Evolutionary conservation across 2,113 vertebrate species (phyloP).

Genomic region (Takifugu bimaculatus): DNA sequence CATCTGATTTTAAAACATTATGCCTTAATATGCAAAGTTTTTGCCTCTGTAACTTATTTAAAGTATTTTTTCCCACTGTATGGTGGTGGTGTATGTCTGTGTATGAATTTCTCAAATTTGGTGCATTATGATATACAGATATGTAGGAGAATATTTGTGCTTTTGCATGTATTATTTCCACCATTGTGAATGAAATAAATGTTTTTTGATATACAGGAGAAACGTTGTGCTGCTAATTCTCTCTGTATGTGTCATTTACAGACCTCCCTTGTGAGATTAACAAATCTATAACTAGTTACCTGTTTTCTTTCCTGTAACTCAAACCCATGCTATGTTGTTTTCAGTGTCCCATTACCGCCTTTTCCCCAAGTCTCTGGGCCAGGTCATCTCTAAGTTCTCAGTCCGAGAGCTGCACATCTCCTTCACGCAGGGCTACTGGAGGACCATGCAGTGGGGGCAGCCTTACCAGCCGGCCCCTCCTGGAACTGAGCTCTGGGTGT

Average conservation of each 20-base stretch:
- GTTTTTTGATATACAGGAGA: too few species aligned
- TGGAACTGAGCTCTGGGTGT: slow-evolving; percentile 86
- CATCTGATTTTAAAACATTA: background rate
- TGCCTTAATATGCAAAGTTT: background rate
- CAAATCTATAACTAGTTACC: background rate
- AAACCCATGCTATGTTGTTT: background rate
- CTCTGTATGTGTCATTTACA: too few species aligned
- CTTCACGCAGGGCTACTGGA: slow-evolving; percentile 89
- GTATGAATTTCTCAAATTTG: too few species aligned
- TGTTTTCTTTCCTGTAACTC: background rate
- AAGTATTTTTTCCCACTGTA: too few species aligned
- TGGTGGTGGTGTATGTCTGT: too few species aligned
- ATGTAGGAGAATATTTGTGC: too few species aligned
- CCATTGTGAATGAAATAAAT: too few species aligned
- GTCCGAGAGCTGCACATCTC: slow-evolving; percentile 88
- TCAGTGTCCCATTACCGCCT: slow-evolving; percentile 92
- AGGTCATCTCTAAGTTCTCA: slow-evolving; percentile 89
- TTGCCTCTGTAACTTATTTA: too few species aligned
- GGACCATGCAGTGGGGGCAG: slow-evolving; percentile 90
- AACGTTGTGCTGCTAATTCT: too few species aligned
- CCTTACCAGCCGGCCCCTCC: slow-evolving; percentile 87
- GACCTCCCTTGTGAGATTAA: too few species aligned
- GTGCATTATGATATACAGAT: too few species aligned
- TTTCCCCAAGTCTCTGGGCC: slow-evolving; percentile 93
- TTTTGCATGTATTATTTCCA: too few species aligned